phyloP scores from a whole-genome alignment of 1,140 invertebrate species.

The Dendroctonus ponderosae region DNA sequence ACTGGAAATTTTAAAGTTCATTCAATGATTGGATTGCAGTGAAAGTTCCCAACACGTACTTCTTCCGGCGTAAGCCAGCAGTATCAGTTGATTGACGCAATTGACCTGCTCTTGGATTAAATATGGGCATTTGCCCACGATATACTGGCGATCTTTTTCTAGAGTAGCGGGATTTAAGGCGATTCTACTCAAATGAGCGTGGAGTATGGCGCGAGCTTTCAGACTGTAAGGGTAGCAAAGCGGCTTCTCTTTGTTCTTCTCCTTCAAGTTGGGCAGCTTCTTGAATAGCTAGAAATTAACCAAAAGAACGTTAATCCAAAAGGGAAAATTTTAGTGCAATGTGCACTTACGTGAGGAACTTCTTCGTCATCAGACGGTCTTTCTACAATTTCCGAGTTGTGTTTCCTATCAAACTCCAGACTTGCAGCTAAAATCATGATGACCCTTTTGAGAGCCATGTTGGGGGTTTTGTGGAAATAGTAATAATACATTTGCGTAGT shows the following conservation, averaged over 20 bases:
- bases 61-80: conserved; percentile 86
- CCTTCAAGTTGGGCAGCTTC: conserved; percentile 83
- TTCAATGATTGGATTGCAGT: background rate
- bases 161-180: conserved; percentile 76
- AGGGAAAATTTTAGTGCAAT: background rate
- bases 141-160: conserved; percentile 81
- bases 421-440: conserved; percentile 96
- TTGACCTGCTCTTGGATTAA: conserved; percentile 98
- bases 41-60: conserved; percentile 61
- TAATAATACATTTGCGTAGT: conserved; percentile 95
- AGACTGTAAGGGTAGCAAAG: conserved; percentile 94
- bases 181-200: conserved; percentile 90
- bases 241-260: conserved; percentile 94
- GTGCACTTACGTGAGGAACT: conserved; percentile 75
- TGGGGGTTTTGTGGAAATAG: conserved; percentile 93
- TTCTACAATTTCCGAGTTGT: conserved; percentile 93
- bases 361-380: conserved; percentile 93
- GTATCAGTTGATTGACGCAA: conserved; percentile 89
- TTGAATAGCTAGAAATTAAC: conserved; percentile 74
- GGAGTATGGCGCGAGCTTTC: conserved; percentile 90
- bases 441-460: conserved; percentile 91
- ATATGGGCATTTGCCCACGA: conserved; percentile 91
- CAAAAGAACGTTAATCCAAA: background rate
- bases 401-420: conserved; percentile 91
- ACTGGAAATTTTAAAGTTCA: conserved; percentile 55